Conservation (phyloP, 2,888 invertebrate genomes). For the Halictus ligatus region DNA sequence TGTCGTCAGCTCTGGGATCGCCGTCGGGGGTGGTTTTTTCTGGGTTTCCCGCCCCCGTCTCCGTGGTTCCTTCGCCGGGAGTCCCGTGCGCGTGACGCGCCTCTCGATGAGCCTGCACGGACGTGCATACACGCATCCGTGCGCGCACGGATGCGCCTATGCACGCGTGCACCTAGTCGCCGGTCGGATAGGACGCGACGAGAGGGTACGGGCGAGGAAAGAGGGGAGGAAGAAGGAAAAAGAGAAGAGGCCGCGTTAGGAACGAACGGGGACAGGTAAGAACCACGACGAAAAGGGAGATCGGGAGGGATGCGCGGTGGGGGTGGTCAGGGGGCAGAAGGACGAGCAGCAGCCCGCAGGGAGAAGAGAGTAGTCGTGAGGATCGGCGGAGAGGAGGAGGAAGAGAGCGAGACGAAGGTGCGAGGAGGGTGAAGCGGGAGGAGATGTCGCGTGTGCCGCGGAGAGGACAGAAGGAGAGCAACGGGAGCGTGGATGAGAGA, state of each 20-base stretch:
- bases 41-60: not conserved
- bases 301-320: not conserved
- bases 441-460: constrained; percentile 11
- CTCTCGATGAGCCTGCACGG: constrained; percentile 31
- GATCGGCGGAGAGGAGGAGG: not conserved
- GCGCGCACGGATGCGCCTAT: constrained; percentile 39
- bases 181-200: not conserved
- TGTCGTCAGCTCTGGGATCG: not conserved
- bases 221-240: constrained; percentile 11
- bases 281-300: constrained; percentile 22
- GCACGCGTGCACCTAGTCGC: constrained; percentile 42
- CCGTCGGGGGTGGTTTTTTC: constrained; percentile 23
- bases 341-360: not conserved
- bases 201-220: not conserved
- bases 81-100: constrained; percentile 52
- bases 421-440: constrained; percentile 1
- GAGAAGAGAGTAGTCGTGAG: constrained; percentile 3
- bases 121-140: not conserved
- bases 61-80: not conserved
- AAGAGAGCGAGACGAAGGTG: not conserved
- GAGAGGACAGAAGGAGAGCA: not conserved
- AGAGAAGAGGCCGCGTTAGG: constrained; percentile 31
- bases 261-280: constrained; percentile 42
- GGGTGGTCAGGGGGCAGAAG: not conserved
- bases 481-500: constrained; percentile 1